Evolutionary conservation across 2,888 invertebrate species (phyloP), one percentile per base, ranked within the genome.

Genomic region (Thymelicus lineola): DNA sequence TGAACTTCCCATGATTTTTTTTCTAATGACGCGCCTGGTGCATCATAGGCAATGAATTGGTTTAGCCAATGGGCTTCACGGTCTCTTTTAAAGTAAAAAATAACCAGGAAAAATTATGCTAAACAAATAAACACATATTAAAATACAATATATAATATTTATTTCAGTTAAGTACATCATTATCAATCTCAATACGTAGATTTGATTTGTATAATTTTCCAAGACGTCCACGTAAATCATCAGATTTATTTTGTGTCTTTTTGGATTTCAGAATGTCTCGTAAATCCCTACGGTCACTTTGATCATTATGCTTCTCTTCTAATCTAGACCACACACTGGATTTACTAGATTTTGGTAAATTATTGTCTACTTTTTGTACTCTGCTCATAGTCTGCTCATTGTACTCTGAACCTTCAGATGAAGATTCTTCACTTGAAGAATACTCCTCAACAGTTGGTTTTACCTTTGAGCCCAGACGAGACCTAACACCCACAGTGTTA

Each of bases 251-350:
- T 36, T 84, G 79, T 15, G 84, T 79, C 73, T 83, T 88, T 73
- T 79, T 87, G 69, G 86, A 86, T 80, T 86, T 90, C 48, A 92
- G 77, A 69, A 87, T 85, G 76, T 89, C 84, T 66, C 93, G 79
- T 74, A 93, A 83, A 76, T 92, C 93, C 80, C 79, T 89, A 71
- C 81, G 79, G 60, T 76, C 74, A 74, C 71, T 79, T 60, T 74
- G 70, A 72, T 76, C 78, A 74, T 73, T 80, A 45, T 80, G 76
- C 75, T 82, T 85, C 65, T 72, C 81, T 75, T 95, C 95, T 74
- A 95, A 81, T 83, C 95, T 90, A 7, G 95, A 91, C 95, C 95
- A 95, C 6, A 95, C 95, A 79, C 90, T 94, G 6, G 88, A 90
- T 15, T 63, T 62, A 79, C 90, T 94, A 7, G 88, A 90, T 15